Evolutionary conservation across 2,888 invertebrate species (phyloP).

Genomic region (Microdon myrmicae): DNA sequence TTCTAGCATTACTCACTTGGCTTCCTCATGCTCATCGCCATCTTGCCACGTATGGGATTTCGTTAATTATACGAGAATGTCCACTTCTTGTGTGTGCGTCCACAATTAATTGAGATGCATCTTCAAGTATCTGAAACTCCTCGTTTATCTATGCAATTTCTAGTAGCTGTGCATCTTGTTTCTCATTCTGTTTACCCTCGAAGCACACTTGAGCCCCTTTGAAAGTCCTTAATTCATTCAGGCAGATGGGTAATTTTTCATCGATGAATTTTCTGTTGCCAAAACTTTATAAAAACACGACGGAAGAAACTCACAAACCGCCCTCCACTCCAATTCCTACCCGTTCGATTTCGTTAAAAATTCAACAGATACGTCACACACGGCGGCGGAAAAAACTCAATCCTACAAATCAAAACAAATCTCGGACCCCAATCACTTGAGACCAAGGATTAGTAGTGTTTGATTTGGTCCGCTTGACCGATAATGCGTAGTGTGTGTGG

Average conservation of each 20-base stretch:
- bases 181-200: conserved; percentile 16
- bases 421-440: conserved; percentile 62
- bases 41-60: conserved; percentile 14
- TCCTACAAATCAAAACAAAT: conserved; percentile 17
- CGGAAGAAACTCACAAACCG: no score
- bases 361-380: conserved; percentile 32
- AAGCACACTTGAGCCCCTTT: conserved; percentile 6
- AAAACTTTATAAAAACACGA: no score
- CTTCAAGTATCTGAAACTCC: conserved; percentile 26
- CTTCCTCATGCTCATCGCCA: conserved; percentile 12
- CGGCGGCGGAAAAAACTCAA: conserved; percentile 18
- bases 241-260: conserved; percentile 21
- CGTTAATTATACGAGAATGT: conserved; percentile 44
- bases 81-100: conserved; percentile 28
- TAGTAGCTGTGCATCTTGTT: conserved; percentile 6
- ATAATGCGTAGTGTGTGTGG: conserved; percentile 53
- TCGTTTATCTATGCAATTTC: conserved; percentile 36
- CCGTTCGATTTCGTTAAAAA: conserved; percentile 5
- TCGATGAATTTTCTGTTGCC: conserved; percentile 4
- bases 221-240: conserved; percentile 35
- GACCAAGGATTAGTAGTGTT: conserved; percentile 66
- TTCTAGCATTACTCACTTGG: conserved; percentile 35
- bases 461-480: conserved; percentile 63
- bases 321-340: no score
- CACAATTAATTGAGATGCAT: conserved; percentile 51